phyloP scores from a whole-genome alignment of 2,888 invertebrate genomes.

The Elegia similella region DNA sequence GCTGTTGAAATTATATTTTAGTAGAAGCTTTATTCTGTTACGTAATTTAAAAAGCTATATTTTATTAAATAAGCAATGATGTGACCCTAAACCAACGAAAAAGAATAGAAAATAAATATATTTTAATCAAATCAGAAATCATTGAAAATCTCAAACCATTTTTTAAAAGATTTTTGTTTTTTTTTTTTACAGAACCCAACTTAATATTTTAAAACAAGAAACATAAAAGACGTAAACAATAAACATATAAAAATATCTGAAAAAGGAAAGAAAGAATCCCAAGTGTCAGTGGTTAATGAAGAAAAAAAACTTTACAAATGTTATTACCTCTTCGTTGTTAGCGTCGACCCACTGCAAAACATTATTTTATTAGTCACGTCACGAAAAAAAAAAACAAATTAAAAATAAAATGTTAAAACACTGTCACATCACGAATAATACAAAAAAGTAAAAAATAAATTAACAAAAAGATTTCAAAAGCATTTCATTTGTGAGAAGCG shows the following conservation, averaged over 20 bases:
- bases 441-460: conserved; percentile 21
- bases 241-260: conserved; percentile 24
- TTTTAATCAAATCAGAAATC: background rate
- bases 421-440: conserved; percentile 58
- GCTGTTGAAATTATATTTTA: conserved; percentile 51
- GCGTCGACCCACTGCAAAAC: conserved; percentile 85
- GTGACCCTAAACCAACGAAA: conserved; percentile 6
- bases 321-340: conserved; percentile 84
- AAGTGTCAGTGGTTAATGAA: conserved; percentile 22
- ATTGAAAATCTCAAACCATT: background rate
- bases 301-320: conserved; percentile 33
- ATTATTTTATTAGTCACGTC: conserved; percentile 74
- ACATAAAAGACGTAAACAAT: conserved; percentile 20
- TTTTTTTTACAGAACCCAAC: background rate
- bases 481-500: conserved; percentile 64
- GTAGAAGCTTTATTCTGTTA: conserved; percentile 27
- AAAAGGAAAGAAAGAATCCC: conserved; percentile 18
- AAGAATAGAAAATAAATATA: background rate
- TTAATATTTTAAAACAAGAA: background rate
- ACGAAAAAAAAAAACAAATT: conserved; percentile 40
- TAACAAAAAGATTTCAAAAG: conserved; percentile 52
- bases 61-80: background rate
- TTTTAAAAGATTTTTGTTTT: background rate
- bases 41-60: background rate
- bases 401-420: conserved; percentile 33